Evolutionary conservation across 2,888 invertebrate genomes (phyloP), one percentile per base, ranked within the genome.

Genomic region (Allolobophora icterica): DNA sequence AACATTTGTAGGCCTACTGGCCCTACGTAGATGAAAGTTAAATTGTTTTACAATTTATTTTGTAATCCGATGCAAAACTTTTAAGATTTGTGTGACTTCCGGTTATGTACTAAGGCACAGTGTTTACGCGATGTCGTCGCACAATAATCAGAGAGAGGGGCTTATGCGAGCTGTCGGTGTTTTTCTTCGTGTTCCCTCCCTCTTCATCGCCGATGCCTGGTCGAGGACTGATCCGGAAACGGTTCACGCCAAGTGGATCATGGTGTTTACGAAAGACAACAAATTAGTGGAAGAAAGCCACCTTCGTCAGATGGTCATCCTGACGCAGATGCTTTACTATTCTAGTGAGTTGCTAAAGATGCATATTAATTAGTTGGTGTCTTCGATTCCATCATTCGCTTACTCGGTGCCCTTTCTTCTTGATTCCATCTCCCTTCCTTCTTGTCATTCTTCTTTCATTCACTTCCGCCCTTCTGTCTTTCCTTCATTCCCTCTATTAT

Each of bases 131-230:
- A 71, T 71, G 71, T 71, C 71, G n/a, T 71, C n/a, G n/a, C 71
- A 71, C 30, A n/a, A 71, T n/a, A 71, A 71, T 71, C 71, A 30
- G 71, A 71, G 71, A 71, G 71, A 71, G 2, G 71, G n/a, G 71
- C 71, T 71, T 71, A n/a, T 71, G 30, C 71, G 71, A 71, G 71
- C 71, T 19, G 94, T 95, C n/a, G 94, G 94, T 52, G 94, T 96
- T 33, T 95, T 96, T 42, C 94, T 96, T 83, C 93, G 96, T 90
- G 95, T 96, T 24, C 96, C 96, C 34, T 95, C 96, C 15, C 94
- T 96, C 40, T 95, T 96, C 93, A 94, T 96, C 30, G 94, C 96
- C 40, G 96, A 96, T 92, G 94, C 94, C 52, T 96, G 96, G 95
- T 96, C 94, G 94, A 94, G 94, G 58, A 94, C 94, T 15, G 94